A percentile compares a stretch with the other conserved stretches of the same genome.
These are phyloP conservation scores for Palaemon carinicauda DNA, from an alignment of 1,140 invertebrate species.

Conservation along the genomic window DNA sequence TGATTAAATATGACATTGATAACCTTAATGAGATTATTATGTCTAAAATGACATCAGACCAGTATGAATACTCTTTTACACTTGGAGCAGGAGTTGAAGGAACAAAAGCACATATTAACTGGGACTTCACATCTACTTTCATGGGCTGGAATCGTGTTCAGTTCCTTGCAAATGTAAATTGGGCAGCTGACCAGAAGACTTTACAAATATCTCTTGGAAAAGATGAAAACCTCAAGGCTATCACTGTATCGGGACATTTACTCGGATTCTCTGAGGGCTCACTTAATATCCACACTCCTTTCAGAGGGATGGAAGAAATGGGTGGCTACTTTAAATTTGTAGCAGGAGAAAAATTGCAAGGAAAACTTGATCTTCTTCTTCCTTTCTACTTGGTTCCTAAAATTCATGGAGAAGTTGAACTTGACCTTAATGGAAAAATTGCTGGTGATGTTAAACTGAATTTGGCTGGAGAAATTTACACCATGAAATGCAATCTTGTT, in stretches of 20 bases:
- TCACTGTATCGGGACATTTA: no score
- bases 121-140: neutral
- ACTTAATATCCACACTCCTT: no score
- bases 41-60: neutral
- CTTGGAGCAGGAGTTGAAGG: neutral
- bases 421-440: neutral
- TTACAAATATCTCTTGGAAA: no score
- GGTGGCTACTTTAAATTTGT: neutral
- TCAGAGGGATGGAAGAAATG: neutral
- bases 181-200: neutral
- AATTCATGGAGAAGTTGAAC: neutral
- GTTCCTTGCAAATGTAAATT: neutral
- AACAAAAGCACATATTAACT: neutral
- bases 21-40: neutral
- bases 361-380: neutral
- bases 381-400: neutral
- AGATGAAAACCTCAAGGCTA: no score
- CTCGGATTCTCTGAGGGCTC: no score
- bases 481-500: neutral
- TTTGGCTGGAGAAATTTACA: neutral
- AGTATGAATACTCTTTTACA: neutral
- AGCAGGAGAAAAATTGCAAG: neutral
- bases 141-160: neutral
- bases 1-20: neutral
- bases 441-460: neutral